phyloP scores from a whole-genome alignment of 2,888 invertebrate species.

The Chrysotoxum bicinctum region DNA sequence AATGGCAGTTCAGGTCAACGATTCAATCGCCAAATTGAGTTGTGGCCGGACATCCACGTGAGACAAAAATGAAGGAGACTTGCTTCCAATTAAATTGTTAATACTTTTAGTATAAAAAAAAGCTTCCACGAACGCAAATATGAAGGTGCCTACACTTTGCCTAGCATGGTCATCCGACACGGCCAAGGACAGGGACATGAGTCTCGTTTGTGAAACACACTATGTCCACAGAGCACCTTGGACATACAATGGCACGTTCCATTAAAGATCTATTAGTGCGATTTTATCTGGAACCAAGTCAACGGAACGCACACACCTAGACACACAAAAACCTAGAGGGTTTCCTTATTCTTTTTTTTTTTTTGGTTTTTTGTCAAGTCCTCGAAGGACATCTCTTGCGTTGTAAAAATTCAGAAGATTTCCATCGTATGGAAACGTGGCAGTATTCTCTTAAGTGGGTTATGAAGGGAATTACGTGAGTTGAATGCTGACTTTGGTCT shows the following conservation, averaged over 20 bases:
- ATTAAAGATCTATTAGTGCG: constrained; percentile 70
- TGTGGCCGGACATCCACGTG: not conserved
- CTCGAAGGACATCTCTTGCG: constrained; percentile 36
- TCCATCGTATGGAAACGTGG: constrained; percentile 40
- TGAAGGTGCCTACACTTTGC: constrained; percentile 20
- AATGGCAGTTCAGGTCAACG: constrained; percentile 26
- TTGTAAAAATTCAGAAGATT: constrained; percentile 58
- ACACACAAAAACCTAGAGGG: not conserved
- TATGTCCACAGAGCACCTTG: constrained; percentile 31
- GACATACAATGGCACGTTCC: constrained; percentile 58
- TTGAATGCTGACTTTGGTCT: constrained; percentile 35
- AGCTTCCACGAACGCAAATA: constrained; percentile 51
- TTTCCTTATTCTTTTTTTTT: constrained; percentile 28
- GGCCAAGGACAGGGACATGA: not conserved
- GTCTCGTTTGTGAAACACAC: constrained; percentile 46
- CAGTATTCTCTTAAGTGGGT: constrained; percentile 69
- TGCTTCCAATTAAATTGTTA: constrained; percentile 59
- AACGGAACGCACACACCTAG: not conserved
- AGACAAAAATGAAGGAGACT: not conserved
- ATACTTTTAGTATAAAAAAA: constrained; percentile 10
- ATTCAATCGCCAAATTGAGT: constrained; percentile 64
- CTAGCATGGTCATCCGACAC: constrained; percentile 44
- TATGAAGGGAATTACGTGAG: constrained; percentile 66
- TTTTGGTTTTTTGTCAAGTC: not conserved
- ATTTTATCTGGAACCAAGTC: constrained; percentile 55